A percentile compares a stretch with the other conserved stretches of the same genome.
Conservation (phyloP, 2,113 vertebrate species). For the Epinephelus fuscoguttatus region DNA sequence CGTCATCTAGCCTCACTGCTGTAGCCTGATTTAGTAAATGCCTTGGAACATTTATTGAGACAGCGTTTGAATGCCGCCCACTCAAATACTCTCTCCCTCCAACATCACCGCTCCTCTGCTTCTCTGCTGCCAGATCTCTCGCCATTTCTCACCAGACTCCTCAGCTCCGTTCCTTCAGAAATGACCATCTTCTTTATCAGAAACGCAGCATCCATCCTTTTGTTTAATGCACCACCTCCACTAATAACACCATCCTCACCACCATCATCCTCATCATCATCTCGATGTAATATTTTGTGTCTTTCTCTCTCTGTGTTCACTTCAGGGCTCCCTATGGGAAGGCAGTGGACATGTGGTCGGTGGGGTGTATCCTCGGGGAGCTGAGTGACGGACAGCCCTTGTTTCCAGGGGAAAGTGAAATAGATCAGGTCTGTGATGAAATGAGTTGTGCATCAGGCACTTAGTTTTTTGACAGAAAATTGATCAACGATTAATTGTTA, state of each 20-base stretch:
- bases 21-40: constrained; percentile 81
- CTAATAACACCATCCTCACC: neutral
- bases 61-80: constrained; percentile 85
- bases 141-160: constrained; percentile 72
- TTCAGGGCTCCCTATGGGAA: constrained; percentile 96
- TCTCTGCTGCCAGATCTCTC: constrained; percentile 74
- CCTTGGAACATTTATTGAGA: constrained; percentile 83
- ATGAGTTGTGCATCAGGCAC: neutral
- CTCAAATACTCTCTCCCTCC: constrained; percentile 83
- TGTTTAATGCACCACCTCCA: neutral
- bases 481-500: too few relatives aligned
- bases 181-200: constrained; percentile 48
- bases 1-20: constrained; percentile 70
- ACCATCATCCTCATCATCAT: neutral
- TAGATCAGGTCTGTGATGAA: constrained; percentile 87
- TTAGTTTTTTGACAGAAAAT: neutral
- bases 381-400: constrained; percentile 97
- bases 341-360: constrained; percentile 99
- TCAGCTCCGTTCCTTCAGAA: constrained; percentile 51
- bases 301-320: neutral
- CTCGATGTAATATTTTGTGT: neutral
- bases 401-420: constrained; percentile 99
- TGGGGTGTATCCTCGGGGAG: constrained; percentile 98
- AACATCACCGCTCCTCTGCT: constrained; percentile 76
- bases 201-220: constrained; percentile 24